Conservation (phyloP, 2,797 vertebrate genomes). For the Ceryle rudis region DNA sequence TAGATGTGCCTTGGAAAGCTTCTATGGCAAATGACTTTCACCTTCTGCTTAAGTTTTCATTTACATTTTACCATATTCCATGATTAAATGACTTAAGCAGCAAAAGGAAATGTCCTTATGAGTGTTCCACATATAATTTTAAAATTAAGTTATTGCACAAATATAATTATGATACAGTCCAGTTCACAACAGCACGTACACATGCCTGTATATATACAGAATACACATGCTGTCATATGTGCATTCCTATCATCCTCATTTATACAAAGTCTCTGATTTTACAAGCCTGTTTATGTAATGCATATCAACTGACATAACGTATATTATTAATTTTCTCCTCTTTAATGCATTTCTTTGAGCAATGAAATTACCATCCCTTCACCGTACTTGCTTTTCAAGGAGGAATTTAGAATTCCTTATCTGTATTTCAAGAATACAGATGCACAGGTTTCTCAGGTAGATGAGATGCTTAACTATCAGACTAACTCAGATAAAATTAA, state of each 20-base stretch:
- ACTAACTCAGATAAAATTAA: neutral
- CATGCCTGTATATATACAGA: neutral
- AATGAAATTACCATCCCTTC: neutral
- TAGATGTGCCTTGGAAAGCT: neutral
- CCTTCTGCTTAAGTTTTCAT: neutral
- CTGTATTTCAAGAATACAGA: neutral
- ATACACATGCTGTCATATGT: neutral
- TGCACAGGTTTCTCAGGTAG: neutral
- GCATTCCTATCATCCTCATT: neutral
- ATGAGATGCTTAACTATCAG: neutral
- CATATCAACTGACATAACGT: neutral
- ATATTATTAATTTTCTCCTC: neutral
- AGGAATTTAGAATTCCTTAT: neutral
- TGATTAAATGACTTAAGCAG: neutral
- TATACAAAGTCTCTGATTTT: neutral
- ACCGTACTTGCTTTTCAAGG: neutral
- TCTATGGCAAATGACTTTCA: neutral
- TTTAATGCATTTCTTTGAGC: neutral
- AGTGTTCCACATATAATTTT: neutral
- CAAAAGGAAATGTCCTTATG: neutral
- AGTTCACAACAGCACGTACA: neutral
- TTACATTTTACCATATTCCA: neutral
- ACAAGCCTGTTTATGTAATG: neutral
- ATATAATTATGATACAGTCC: neutral
- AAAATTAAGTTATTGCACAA: neutral